phyloP scores from a whole-genome alignment of 2,888 invertebrate genomes.

The Agonopterix subpropinquella region DNA sequence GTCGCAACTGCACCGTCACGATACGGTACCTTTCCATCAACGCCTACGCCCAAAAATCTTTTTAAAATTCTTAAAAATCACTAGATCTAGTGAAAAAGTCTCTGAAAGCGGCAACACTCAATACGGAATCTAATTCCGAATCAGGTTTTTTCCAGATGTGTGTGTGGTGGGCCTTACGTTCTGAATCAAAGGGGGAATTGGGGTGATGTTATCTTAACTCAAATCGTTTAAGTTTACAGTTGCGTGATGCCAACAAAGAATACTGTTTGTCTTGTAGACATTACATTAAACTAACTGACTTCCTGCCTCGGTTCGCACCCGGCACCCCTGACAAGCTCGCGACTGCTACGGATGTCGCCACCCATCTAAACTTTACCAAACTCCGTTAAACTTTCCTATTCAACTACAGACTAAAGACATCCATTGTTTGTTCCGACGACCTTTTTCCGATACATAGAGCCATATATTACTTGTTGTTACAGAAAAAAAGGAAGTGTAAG shows the following conservation, averaged over 20 bases:
- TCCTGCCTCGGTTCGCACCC: constrained; percentile 7
- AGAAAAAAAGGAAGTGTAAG: too few species aligned
- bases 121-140: too few species aligned
- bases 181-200: neutral
- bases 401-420: neutral
- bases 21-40: too few species aligned
- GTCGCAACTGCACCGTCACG: too few species aligned
- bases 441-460: constrained; percentile 14
- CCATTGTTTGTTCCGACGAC: too few species aligned
- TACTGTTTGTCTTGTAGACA: constrained; percentile 36
- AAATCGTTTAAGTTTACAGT: constrained; percentile 27
- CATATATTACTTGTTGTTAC: too few species aligned
- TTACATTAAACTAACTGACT: constrained; percentile 14
- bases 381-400: constrained; percentile 2
- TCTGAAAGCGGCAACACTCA: too few species aligned
- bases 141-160: too few species aligned
- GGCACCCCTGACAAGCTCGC: constrained; percentile 3
- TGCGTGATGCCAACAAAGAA: constrained; percentile 42
- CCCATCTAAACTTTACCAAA: constrained; percentile 11
- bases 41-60: too few species aligned
- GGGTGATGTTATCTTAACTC: constrained; percentile 1
- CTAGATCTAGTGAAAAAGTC: too few species aligned
- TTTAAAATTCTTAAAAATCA: too few species aligned
- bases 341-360: constrained; percentile 14
- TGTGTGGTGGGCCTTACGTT: too few species aligned